Base-by-base conservation (phyloP, 2,113 vertebrate species). In the Scortum barcoo region DNA sequence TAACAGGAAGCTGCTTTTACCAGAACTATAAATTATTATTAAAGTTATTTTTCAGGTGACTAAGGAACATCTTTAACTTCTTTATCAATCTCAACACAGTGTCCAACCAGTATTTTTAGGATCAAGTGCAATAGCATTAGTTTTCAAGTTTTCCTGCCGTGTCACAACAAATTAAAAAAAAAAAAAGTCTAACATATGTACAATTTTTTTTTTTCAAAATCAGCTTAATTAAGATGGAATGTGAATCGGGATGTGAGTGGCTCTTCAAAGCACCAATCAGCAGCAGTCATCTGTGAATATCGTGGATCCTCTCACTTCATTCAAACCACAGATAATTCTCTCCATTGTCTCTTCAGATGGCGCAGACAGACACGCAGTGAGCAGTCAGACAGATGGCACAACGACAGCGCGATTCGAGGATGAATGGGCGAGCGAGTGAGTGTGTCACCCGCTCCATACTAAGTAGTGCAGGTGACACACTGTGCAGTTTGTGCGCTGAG, bases 301-400 rank as follows among this genome's bases (percentile, higher is more conserved):
- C 28, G 20, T 5, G 28, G 36, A 74, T 70, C 56, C 78, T 76
- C 48, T 72, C 61, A 36, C 67, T 86, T 81, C 53, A 80, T 76
- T 78, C 44, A 40, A 60, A 44, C 24, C 60, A 58, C 50, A 68
- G 69, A 26, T 14, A 11, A 26, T 36, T 51, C 26, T 24, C 28
- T 51, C 24, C 11, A 7, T 57, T n/a, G 48, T 70, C 58, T 60
- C 58, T 30, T 83, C 69, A n/a, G 72, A 86, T 7, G 26, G 14
- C 63, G 72, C 53, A 51, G 38, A 81, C 28, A 26, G 5, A 40
- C 69, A 20, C 3, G 10, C 46, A 78, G 72, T 76, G 53, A 62
- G 66, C 61, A 53, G 54, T 69, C 42, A 73, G n/a, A 80, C 58
- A 76, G 82, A 89, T 87, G 84, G 87, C 88, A 91, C 83, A 10